Evolutionary conservation across 1,140 invertebrate species (phyloP).

Genomic region (Drosophila subpulchrella): DNA sequence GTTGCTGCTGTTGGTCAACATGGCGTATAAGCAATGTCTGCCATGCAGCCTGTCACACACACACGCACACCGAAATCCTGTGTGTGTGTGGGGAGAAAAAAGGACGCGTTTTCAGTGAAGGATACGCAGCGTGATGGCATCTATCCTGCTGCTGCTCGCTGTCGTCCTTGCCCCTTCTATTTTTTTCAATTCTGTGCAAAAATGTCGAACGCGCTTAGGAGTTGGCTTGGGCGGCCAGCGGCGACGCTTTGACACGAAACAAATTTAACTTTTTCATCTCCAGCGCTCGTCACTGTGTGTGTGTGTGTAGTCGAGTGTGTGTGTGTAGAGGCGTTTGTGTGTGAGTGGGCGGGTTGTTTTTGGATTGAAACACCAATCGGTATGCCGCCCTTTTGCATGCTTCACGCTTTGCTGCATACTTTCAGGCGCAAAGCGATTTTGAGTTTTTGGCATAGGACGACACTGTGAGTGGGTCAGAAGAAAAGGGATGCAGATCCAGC

Average conservation of each 20-base stretch:
- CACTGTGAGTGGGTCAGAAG: constrained; percentile 16
- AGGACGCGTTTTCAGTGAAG: constrained; percentile 6
- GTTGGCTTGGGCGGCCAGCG: constrained; percentile 57
- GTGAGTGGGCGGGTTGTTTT: constrained; percentile 8
- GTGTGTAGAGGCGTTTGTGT: neutral
- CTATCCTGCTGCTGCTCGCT: constrained; percentile 30
- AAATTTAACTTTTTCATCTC: constrained; percentile 83
- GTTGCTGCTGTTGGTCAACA: constrained; percentile 71
- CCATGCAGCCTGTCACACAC: constrained; percentile 52
- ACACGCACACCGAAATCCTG: neutral
- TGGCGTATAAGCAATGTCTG: constrained; percentile 74
- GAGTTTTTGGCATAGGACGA: constrained; percentile 65
- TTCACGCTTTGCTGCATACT: constrained; percentile 78
- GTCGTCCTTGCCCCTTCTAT: constrained; percentile 20
- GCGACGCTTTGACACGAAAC: constrained; percentile 80
- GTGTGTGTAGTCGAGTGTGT: neutral
- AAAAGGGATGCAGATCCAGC: constrained; percentile 10
- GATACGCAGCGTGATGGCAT: constrained; percentile 53
- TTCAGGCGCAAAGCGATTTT: constrained; percentile 82
- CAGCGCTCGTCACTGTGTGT: constrained; percentile 50
- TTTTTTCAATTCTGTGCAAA: constrained; percentile 75
- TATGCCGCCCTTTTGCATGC: constrained; percentile 66
- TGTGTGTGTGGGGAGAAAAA: neutral
- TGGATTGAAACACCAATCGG: constrained; percentile 58
- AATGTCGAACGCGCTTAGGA: constrained; percentile 80